Base-by-base conservation (phyloP, 2,888 invertebrate genomes). In the Ophraella communa region DNA sequence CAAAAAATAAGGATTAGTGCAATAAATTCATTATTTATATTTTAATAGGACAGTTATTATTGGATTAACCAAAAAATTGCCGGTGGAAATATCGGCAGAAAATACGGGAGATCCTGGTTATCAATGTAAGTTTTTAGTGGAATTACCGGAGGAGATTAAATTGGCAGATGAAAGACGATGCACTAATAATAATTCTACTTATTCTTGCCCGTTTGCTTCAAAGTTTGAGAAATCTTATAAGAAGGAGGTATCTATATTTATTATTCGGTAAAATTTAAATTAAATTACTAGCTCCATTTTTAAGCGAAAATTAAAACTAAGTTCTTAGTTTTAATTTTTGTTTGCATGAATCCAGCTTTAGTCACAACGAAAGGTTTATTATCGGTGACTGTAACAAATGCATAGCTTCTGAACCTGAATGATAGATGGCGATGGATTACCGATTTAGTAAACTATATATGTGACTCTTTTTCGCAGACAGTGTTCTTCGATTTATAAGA, bases 71-170 rank as follows among this genome's bases (percentile, higher is more conserved):
- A 71, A 72, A 53, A 62, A 65, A 35, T 8, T 74, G n/a, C 23
- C 57, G 18, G 52, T 73, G n/a, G 61, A 55, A 7, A 42, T 74
- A 20, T 45, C 47, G 2, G 71, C 66, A 11, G 62, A 67, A 33
- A 74, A 75, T 62, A 20, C 47, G 2, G 71, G 72, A 5, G 75
- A 75, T 62, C 72, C 74, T 3, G 74, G 73, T 33, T 75, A 74
- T 51, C 66, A 70, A 45, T 71, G 71, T 51, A 23, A 69, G 42
- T 42, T 74, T 7, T 39, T 59, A 8, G 47, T 74, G 8, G 35
- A 65, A 10, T 49, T 68, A 44, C 66, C 73, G 0, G 55, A 62
- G 10, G 66, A 59, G 5, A 20, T 75, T 7, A 65, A 68, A n/a
- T 58, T 72, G 4, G 66, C 64, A 17, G 59, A 70, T 20, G 52